Percentiles rank a stretch among this genome's conserved stretches.
Evolutionary conservation across 2,797 vertebrate genomes (phyloP).

Genomic region (Hozukius guyotensis): DNA sequence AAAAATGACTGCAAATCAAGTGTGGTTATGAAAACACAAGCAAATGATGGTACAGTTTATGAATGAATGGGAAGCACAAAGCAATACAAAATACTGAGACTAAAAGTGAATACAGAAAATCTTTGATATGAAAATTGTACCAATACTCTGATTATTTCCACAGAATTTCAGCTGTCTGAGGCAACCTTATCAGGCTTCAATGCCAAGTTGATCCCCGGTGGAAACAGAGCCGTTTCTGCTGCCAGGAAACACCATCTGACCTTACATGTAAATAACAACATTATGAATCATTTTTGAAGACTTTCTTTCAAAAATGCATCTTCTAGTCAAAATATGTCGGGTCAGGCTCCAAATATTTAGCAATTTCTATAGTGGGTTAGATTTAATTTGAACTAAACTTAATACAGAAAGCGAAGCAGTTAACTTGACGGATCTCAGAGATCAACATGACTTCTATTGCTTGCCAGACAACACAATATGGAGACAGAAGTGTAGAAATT

Average conservation of each 20-base stretch:
- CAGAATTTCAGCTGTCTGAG: neutral
- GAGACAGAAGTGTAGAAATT: neutral
- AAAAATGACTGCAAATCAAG: neutral
- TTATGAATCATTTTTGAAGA: neutral
- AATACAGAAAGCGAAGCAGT: neutral
- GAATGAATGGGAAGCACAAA: neutral
- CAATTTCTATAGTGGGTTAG: neutral
- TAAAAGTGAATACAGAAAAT: neutral
- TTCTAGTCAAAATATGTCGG: neutral
- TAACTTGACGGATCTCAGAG: neutral
- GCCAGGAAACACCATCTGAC: constrained; percentile 1
- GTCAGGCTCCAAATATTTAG: neutral
- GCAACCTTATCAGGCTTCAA: neutral
- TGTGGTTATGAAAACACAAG: neutral
- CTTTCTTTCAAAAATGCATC: neutral
- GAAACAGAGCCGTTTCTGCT: neutral
- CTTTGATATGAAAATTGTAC: neutral
- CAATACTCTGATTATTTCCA: neutral
- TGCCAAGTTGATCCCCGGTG: neutral
- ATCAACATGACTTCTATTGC: neutral
- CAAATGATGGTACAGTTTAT: neutral
- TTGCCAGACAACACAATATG: neutral
- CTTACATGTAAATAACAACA: neutral
- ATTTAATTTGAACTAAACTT: neutral
- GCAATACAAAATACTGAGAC: neutral